Base-by-base conservation (phyloP, 2,888 invertebrate genomes). In the Paralinhomoeus sp. region DNA sequence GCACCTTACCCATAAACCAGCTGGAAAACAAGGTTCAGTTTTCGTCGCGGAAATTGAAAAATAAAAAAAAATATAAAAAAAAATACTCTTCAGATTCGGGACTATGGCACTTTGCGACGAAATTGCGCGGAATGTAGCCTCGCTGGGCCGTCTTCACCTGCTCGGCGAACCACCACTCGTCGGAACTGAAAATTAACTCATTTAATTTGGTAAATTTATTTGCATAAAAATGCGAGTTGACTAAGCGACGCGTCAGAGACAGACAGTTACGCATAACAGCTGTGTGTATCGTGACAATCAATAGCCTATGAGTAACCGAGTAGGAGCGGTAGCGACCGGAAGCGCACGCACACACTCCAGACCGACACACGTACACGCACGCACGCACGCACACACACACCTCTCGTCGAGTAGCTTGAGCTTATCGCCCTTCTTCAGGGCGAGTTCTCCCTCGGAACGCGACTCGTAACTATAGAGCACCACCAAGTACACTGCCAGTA, bases 1-100 rank as follows among this genome's bases (percentile, higher is more conserved):
- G 80, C 39, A 97, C 82, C 67, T 83, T 82, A 48, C 89, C 89
- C 68, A 91, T 89, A 70, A 84, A 97, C 93, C 97, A 97, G 67
- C 91, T 91, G 70, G 27, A 27, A 5, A 27, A 12, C 27, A 27
- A 12, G 27, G 27, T 9, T 12, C 5, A 27, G 5, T 12, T 12
- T 5, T 12, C 7, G 12, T 5, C 27, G 37, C 3, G 7, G 3
- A 37, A 83, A n/a, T n/a, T n/a, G n/a, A n/a, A n/a, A n/a, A n/a
- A n/a, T n/a, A n/a, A n/a, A n/a, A n/a, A n/a, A n/a, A n/a, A n/a
- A n/a, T n/a, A n/a, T n/a, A n/a, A 18, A 36, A 18, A 5, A 7
- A 36, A 83, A 77, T 68, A 91, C 91, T 93, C 91, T 74, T 91
- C 87, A 65, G 85, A 85, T 67, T 91, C 89, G 24, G 91, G 79